Evolutionary conservation across 2,113 vertebrate genomes (phyloP), one percentile per base, ranked within the genome.

Genomic region (Ciconia boyciana): DNA sequence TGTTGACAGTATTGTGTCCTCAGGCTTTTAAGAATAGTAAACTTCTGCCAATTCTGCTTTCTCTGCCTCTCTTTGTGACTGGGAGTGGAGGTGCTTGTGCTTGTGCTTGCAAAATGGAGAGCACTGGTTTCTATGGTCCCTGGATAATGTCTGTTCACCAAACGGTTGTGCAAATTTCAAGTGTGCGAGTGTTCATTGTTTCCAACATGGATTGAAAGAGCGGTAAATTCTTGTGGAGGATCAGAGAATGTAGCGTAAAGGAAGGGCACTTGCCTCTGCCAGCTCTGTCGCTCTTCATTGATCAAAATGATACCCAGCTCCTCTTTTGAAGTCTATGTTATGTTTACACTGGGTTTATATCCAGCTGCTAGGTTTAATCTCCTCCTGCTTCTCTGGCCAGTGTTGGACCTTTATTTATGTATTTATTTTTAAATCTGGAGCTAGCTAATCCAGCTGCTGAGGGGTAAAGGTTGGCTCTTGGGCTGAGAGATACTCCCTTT

Each of bases 51-150:
- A 39, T 70, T 39, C 28, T 92, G 75, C n/a, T 19, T 62, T 68
- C n/a, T 41, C 46, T 52, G 49, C 54, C 68, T 76, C 46, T 43
- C 21, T 29, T 16, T 52, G 43, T 51, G 39, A 2, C 36, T 48
- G 71, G 54, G 36, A 46, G 54, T 21, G 39, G 72, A 43, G n/a
- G 34, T 39, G 62, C 24, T 75, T 9, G 24, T 39, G 62, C 24
- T 75, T 9, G 24, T 34, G 49, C 19, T 32, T 31, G 22, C 41
- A 29, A 36, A 68, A 16, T 4, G 21, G 46, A 34, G 39, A 10
- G 32, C 31, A 0, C 60, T n/a, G 61, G 10, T 83, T 69, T 48
- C 78, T 18, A 0, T 7, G 5, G 29, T 31, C 61, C 26, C n/a
- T 75, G 49, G 49, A 4, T 32, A 75, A 65, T 14, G n/a, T 7